Evolutionary conservation across 1,140 invertebrate genomes (phyloP).

Genomic region (Hycleus phaleratus): DNA sequence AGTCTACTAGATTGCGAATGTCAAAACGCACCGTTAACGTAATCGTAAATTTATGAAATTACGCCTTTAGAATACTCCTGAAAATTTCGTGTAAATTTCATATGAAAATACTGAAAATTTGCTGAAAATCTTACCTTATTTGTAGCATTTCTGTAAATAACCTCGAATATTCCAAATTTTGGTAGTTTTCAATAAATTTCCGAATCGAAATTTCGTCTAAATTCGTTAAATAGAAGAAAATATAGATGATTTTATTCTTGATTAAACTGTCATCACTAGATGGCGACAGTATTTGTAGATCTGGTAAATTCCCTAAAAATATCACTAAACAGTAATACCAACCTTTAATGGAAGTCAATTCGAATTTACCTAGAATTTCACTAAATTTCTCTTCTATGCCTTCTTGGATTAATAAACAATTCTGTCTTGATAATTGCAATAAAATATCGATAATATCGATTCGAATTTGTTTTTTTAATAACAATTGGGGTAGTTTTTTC

Average conservation of each 20-base stretch:
- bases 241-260: background rate
- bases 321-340: background rate
- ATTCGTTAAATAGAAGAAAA: constrained; percentile 5
- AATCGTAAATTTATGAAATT: no score
- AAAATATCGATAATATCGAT: constrained; percentile 42
- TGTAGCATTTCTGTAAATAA: background rate
- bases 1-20: no score
- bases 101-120: no score
- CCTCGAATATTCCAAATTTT: background rate
- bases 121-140: background rate
- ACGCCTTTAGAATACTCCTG: no score
- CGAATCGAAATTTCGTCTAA: background rate
- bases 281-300: background rate
- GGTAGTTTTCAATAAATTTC: background rate
- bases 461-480: constrained; percentile 39
- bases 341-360: background rate
- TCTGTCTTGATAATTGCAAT: constrained; percentile 41
- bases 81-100: no score
- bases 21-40: no score
- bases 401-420: constrained; percentile 40
- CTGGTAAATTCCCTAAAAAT: constrained; percentile 4
- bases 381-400: constrained; percentile 39
- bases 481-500: constrained; percentile 41
- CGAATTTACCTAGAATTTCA: constrained; percentile 32
- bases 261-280: background rate